Percentiles rank a stretch among this genome's conserved stretches.
These are phyloP conservation scores for Ricordea florida DNA, from an alignment of 92 coral and sea anemone genomes.

Conservation along the genomic window DNA sequence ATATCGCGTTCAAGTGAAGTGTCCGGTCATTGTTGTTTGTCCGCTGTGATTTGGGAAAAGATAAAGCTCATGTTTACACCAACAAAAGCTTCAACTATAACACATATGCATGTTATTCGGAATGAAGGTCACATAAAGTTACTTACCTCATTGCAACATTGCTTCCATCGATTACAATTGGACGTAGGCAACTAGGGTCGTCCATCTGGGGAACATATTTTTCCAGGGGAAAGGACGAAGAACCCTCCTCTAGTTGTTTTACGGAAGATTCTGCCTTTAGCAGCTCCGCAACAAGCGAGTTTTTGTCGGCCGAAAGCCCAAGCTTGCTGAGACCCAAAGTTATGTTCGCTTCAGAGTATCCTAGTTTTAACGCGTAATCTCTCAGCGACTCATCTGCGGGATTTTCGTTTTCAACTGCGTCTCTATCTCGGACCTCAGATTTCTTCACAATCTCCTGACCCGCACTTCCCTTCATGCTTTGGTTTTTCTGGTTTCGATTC, in stretches of 20 bases:
- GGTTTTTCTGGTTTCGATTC: constrained; percentile 11
- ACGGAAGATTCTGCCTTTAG: constrained; percentile 84
- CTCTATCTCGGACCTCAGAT: constrained; percentile 27
- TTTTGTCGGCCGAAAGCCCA: constrained; percentile 83
- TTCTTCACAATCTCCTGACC: background rate
- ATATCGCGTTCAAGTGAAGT: constrained; percentile 14
- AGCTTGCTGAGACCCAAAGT: constrained; percentile 76
- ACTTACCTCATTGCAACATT: constrained; percentile 99
- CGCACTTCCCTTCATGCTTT: background rate
- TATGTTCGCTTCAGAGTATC: constrained; percentile 78
- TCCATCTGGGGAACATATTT: constrained; percentile 47
- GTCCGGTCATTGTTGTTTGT: constrained; percentile 21
- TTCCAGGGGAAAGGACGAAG: constrained; percentile 32
- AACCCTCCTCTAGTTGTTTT: constrained; percentile 94
- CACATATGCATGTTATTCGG: background rate
- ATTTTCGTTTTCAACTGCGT: background rate
- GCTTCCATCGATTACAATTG: constrained; percentile 95
- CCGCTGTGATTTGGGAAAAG: constrained; percentile 21
- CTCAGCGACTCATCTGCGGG: constrained; percentile 50
- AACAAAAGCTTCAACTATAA: constrained; percentile 4
- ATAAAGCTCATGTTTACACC: constrained; percentile 8
- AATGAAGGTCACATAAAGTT: background rate
- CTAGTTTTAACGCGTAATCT: constrained; percentile 86
- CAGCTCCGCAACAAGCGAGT: constrained; percentile 76
- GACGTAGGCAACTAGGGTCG: constrained; percentile 79